Evolutionary conservation across 2,888 invertebrate genomes (phyloP), one percentile per base, ranked within the genome.

Genomic region (Trissolcus brochymenae): DNA sequence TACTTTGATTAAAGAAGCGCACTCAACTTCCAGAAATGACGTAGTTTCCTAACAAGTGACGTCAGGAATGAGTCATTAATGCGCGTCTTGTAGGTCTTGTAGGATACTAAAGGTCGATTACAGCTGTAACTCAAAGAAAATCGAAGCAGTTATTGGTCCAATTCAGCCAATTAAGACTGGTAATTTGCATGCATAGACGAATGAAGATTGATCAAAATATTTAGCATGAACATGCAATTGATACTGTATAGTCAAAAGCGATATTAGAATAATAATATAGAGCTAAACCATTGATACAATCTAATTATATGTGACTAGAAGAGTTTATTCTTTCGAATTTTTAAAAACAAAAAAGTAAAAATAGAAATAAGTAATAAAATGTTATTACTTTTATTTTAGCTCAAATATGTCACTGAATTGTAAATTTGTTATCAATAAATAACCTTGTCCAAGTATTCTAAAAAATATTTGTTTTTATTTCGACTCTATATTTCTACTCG

Each of bases 41-140:
- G 70, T 76, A 76, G 59, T 65, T 60, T 71, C 53, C 59, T 55
- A 71, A 54, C 50, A 61, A 35, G 46, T 62, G 57, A 70, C 68
- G 72, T 75, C 66, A 70, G 54, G 72, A 61, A 61, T 66, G 71
- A 72, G 65, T 72, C 71, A 74, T 74, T 62, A 56, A 50, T 17
- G 61, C 67, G 66, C 29, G 50, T 67, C 51, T 11, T 29, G 62
- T 53, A 43, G 21, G 50, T 74, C 51, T 11, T 29, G 62, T 53
- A 43, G 61, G 46, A 61, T 55, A 74, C 53, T 62, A 62, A 67
- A 74, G 65, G 74, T 67, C 67, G 53, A 62, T 62, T 67, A 35
- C 29, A 54, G 54, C 56, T 59, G 40, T 29, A 60, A 65, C 25
- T 25, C 29, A 50, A 40, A 65, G 54, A 55, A 73, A 73, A 73